Evolutionary conservation across 2,797 vertebrate genomes (phyloP), one percentile per base, ranked within the genome.

Genomic region (Tapirus indicus): DNA sequence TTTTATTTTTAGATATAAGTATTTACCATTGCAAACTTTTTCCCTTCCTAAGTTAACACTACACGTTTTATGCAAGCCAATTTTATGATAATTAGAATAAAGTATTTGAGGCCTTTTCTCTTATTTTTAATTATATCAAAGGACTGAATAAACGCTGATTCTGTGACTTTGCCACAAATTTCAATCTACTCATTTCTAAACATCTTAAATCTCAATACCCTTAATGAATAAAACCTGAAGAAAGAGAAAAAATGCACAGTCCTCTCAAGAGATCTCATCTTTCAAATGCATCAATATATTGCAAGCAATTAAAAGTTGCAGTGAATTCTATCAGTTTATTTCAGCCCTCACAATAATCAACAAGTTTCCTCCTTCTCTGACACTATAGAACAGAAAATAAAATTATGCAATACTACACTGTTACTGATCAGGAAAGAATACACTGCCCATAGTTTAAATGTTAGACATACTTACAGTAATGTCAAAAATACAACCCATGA

Each of bases 401-500:
- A 80, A 97, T 94, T 91, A 97, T 96, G 58, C 21, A 97, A 95
- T 69, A 38, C 74, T 89, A 44, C 18, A 71, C 38, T 74, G 54
- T 88, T 85, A 93, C 82, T 88, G 44, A 90, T 95, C 94, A 93
- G 58, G 72, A 96, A 97, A 95, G 94, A 97, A 93, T 77, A 90
- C 95, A 72, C 29, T 92, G 29, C 49, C 87, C 85, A 47, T 52
- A 95, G 69, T 97, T 98, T 97, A 98, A 98, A 98, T 91, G 96
- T 66, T 74, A 98, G 88, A 95, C 95, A 97, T 95, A 98, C 96
- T 96, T 97, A 97, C 75, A 97, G 92, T 97, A 98, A 98, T 96
- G 96, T 92, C 80, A 98, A 98, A 98, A 98, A 98, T 74, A 97
- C 92, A 97, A 97, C 72, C 94, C 94, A 96, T 62, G 94, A 94